These are phyloP conservation scores for Lampropteryx suffumata DNA, from an alignment of 2,888 invertebrate genomes.

Conservation along the genomic window DNA sequence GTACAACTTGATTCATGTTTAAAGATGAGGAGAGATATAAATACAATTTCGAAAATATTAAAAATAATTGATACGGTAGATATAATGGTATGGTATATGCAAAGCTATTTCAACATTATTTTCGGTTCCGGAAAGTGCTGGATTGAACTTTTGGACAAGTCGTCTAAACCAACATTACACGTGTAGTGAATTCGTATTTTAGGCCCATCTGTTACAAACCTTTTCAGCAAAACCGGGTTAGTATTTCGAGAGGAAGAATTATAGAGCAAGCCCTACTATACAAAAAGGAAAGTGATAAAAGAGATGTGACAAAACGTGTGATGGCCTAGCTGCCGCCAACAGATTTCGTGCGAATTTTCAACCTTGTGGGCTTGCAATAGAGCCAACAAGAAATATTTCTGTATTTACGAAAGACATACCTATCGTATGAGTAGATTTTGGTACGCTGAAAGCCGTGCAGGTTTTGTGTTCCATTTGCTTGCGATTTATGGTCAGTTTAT, in stretches of 20 bases:
- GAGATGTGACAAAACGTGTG: constrained; percentile 29
- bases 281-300: constrained; percentile 36
- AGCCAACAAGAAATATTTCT: constrained; percentile 4
- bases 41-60: no score
- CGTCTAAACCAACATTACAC: constrained; percentile 1
- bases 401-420: constrained; percentile 15
- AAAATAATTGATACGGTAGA: no score
- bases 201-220: constrained; percentile 23
- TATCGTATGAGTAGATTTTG: constrained; percentile 19
- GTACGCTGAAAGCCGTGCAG: constrained; percentile 26
- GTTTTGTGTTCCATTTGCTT: constrained; percentile 18
- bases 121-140: background rate
- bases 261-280: constrained; percentile 29
- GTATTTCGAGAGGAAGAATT: constrained; percentile 26
- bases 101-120: background rate
- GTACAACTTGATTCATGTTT: no score
- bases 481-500: constrained; percentile 29
- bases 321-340: constrained; percentile 13
- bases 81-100: no score
- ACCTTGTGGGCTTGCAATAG: constrained; percentile 12
- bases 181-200: constrained; percentile 11
- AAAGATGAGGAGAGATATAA: no score
- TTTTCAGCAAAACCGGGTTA: constrained; percentile 22
- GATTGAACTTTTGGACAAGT: background rate
- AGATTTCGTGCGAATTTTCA: constrained; percentile 7